phyloP scores from a whole-genome alignment of 1,140 invertebrate species.

The Bicyclus anynana region DNA sequence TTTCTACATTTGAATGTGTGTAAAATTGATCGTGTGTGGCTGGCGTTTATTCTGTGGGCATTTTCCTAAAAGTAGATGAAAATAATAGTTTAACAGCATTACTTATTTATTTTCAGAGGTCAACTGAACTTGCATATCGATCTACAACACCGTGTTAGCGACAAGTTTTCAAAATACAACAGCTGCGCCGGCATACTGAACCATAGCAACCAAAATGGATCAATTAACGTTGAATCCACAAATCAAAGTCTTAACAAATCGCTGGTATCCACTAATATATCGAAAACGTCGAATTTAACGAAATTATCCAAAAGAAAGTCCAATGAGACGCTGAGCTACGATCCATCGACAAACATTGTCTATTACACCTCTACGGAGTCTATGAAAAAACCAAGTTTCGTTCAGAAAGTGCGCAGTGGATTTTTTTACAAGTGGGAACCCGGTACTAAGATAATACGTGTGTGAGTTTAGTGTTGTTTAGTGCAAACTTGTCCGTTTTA shows the following conservation, averaged over 20 bases:
- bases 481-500: conserved; percentile 19
- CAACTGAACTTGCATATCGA: conserved; percentile 49
- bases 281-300: conserved; percentile 6
- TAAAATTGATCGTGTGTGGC: too few species aligned
- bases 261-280: background rate
- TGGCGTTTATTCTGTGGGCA: too few species aligned
- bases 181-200: conserved; percentile 48
- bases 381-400: conserved; percentile 35
- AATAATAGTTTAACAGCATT: too few species aligned
- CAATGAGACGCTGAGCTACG: conserved; percentile 33
- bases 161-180: conserved; percentile 52
- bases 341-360: conserved; percentile 51
- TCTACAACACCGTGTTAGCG: conserved; percentile 37
- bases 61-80: too few species aligned
- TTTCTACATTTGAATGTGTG: too few species aligned
- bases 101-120: conserved; percentile 46
- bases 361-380: conserved; percentile 49
- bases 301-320: conserved; percentile 20
- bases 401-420: conserved; percentile 31
- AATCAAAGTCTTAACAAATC: background rate
- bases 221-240: conserved; percentile 1
- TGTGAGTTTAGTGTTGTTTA: conserved; percentile 21
- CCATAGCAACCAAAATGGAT: conserved; percentile 15
- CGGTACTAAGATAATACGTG: conserved; percentile 47
- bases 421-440: conserved; percentile 59